Conservation (phyloP, 2,888 invertebrate genomes). For the Lycophotia porphyrea region DNA sequence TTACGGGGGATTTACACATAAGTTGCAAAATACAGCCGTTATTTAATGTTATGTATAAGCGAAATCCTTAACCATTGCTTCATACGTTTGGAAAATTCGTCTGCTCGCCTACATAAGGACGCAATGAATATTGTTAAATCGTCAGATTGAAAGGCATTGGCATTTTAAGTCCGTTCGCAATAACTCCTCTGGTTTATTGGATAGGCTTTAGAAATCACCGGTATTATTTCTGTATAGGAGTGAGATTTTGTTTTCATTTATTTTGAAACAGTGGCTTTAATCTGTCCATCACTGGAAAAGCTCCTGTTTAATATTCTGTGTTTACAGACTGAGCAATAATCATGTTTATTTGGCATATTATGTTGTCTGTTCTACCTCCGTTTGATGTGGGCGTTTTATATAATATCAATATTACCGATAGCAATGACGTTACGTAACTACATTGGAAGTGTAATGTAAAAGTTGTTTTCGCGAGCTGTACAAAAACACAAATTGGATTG, state of each 20-base stretch:
- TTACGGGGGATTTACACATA: not conserved
- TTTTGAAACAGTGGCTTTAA: conserved; percentile 1
- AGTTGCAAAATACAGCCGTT: not conserved
- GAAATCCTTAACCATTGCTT: not conserved
- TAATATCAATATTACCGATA: not conserved
- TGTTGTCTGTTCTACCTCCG: not conserved
- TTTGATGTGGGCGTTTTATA: not conserved
- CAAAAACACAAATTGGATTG: not conserved
- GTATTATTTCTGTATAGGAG: not conserved
- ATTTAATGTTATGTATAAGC: not conserved
- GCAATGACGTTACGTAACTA: not conserved
- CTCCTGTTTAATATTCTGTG: conserved; percentile 6
- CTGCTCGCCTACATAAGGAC: not conserved
- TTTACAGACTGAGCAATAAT: not conserved
- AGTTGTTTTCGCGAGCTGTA: not conserved
- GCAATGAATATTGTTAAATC: not conserved
- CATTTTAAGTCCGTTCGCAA: not conserved
- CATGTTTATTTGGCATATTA: conserved; percentile 1
- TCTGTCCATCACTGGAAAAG: conserved; percentile 6
- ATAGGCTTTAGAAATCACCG: not conserved
- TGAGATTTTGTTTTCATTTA: conserved; percentile 18
- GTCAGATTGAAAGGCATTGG: not conserved
- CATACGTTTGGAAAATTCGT: not conserved
- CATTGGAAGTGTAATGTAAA: not conserved
- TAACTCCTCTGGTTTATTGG: not conserved